A percentile compares a stretch with the other conserved stretches of the same genome.
These are phyloP conservation scores for Sialis lutaria DNA, from an alignment of 2,888 invertebrate genomes.

Conservation along the genomic window DNA sequence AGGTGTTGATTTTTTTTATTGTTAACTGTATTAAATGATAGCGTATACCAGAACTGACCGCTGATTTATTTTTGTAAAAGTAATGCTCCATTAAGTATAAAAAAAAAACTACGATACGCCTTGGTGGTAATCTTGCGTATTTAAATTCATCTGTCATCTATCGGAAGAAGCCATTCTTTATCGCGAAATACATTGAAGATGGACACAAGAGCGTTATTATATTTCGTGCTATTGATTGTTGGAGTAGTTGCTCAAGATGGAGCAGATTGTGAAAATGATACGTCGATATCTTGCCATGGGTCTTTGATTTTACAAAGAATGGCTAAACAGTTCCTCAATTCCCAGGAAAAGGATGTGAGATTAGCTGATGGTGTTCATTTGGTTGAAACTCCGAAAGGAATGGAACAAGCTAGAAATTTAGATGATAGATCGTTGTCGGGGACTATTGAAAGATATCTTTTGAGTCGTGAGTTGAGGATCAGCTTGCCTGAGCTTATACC, in stretches of 20 bases:
- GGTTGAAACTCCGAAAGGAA: constrained; percentile 33
- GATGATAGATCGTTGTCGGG: constrained; percentile 37
- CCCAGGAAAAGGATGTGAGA: constrained; percentile 32
- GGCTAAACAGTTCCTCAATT: constrained; percentile 33
- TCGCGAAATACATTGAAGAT: too few relatives aligned
- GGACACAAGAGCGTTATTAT: too few relatives aligned
- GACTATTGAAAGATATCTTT: constrained; percentile 45
- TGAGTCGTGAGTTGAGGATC: constrained; percentile 54
- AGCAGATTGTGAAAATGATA: constrained; percentile 17
- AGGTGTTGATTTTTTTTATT: too few relatives aligned
- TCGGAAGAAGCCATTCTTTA: too few relatives aligned
- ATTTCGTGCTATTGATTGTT: background rate
- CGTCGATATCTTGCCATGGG: constrained; percentile 29
- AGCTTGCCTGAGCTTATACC: constrained; percentile 52
- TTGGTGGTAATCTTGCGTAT: too few relatives aligned
- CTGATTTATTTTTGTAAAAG: too few relatives aligned
- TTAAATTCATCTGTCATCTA: too few relatives aligned
- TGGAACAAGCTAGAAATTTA: constrained; percentile 20
- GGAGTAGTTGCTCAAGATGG: constrained; percentile 6
- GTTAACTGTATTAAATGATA: too few relatives aligned
- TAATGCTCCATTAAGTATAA: too few relatives aligned
- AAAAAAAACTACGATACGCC: too few relatives aligned
- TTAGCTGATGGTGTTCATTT: constrained; percentile 46
- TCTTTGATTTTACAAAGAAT: constrained; percentile 30
- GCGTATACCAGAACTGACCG: too few relatives aligned